Base-by-base conservation (phyloP, 2,888 invertebrate genomes). In the Ennomos fuscantarius region DNA sequence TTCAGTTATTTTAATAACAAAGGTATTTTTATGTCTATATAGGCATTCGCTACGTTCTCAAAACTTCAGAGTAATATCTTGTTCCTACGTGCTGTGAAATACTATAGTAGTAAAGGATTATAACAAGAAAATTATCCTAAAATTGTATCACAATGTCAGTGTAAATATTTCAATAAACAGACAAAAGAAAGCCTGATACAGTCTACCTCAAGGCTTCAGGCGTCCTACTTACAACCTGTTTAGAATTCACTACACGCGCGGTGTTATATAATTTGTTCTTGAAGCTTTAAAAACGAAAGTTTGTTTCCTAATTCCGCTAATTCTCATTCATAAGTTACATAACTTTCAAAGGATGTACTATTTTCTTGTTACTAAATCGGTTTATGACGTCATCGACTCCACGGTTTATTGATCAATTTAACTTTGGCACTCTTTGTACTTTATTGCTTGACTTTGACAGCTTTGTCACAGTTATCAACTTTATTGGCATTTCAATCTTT, bases 201-300 rank as follows among this genome's bases (percentile, higher is more conserved):
- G 41, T 49, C 49, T 41, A 40, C 15, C 45, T 41, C 41, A 45
- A 45, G 48, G 44, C 58, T 59, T 59, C 53, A 59, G 53, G 58
- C 44, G 53, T 36, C 36, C 53, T 40, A 59, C 59, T 47, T 55
- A 11, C 24, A 57, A 55, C 56, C 61, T 49, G 55, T 56, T 64
- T 62, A 9, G 59, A 56, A 64, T 62, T 56, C 56, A 46, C 41
- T 39, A 41, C 45, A 9, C 50, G 47, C 48, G 39, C 52, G 12
- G 15, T 31, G 35, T 66, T 66, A 60, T 37, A 40, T 60, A 55
- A 60, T 39, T 49, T 9, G 50, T 24, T 51, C 55, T 55, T 60
- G 51, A 58, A 62, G 58, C 61, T 60, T 62, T 59, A 64, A 60
- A 66, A 62, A 62, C 56, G 64, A 66, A 64, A 66, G 64, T 61